Base-by-base conservation (phyloP, 2,797 vertebrate species). In the Babyrousa celebensis region DNA sequence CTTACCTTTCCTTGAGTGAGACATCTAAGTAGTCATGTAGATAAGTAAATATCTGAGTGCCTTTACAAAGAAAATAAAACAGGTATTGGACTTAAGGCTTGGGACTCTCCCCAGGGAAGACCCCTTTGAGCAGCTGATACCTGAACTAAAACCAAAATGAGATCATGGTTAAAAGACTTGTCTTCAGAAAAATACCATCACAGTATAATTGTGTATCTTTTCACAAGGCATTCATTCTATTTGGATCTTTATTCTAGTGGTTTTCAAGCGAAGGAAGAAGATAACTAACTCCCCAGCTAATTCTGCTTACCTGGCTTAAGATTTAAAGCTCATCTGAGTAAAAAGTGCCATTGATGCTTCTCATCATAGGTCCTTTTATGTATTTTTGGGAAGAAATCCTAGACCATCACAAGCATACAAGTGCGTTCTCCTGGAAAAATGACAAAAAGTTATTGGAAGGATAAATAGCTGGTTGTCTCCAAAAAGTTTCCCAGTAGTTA, bases 61-160 rank as follows among this genome's bases (percentile, higher is more conserved):
- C 29, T 85, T 60, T 83, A 65, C 54, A 67, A 62, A 96, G 18
- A 86, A 93, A 88, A 95, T 1, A 70, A 63, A 82, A 27, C 9
- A 89, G 25, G 5, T 68, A 62, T 52, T 77, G 18, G 32, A 62
- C 75, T 92, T 82, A 94, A 78, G 32, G 12, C 10, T 29, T 12
- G 12, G 9, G 3, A 43, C 79, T 72, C 32, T 48, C 25, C 3
- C 9, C 67, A 36, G 25, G 10, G 36, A 63, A 67, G 48, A 71
- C 4, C 27, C 71, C 15, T 43, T 43, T 54, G 27, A 88, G 5
- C 7, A 83, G 18, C 25, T 72, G 56, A 36, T 21, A 67, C 5
- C 20, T 75, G 27, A 79, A 12, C 52, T 89, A 74, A 92, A 80
- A 88, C n/a, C 20, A 18, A 25, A 67, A 88, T 27, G 23, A 94